Conservation (phyloP, 2,797 vertebrate species). For the Galago senegalensis region DNA sequence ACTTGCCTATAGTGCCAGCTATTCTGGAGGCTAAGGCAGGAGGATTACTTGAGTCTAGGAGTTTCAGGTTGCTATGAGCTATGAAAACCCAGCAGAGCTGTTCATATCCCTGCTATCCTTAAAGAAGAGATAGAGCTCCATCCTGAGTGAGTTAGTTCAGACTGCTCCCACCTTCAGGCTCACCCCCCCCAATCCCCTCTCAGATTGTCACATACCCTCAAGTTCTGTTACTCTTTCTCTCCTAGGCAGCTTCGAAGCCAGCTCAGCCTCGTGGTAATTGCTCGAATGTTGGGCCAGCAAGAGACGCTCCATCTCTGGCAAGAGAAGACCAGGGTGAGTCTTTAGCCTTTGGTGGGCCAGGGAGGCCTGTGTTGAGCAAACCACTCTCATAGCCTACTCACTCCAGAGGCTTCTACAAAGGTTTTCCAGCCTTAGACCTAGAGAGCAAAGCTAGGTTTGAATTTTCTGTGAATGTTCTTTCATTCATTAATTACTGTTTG, state of each 20-base stretch:
- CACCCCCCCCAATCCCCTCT: neutral
- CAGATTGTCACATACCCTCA: neutral
- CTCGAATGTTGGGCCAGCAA: slow-evolving; percentile 75
- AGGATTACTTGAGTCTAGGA: no score
- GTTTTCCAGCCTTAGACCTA: neutral
- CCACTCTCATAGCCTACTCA: neutral
- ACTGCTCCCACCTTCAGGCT: neutral
- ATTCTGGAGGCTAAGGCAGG: no score
- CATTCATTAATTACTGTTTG: neutral
- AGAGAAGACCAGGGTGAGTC: slow-evolving; percentile 80
- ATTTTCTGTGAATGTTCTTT: neutral
- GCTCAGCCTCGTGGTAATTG: slow-evolving; percentile 79
- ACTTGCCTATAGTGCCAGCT: neutral
- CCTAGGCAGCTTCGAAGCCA: slow-evolving; percentile 79
- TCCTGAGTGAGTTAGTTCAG: neutral
- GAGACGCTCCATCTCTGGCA: slow-evolving; percentile 53
- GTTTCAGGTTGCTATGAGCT: neutral
- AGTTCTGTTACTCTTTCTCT: neutral
- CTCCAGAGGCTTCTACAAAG: neutral
- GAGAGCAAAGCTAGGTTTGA: neutral
- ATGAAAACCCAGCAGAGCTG: neutral
- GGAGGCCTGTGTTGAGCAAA: neutral
- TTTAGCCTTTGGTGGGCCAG: neutral
- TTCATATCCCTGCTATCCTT: neutral
- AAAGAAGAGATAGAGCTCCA: neutral